A percentile compares a stretch with the other conserved stretches of the same genome.
Evolutionary conservation across 2,797 vertebrate species (phyloP).

Genomic region (Arrhamphus sclerolepis): DNA sequence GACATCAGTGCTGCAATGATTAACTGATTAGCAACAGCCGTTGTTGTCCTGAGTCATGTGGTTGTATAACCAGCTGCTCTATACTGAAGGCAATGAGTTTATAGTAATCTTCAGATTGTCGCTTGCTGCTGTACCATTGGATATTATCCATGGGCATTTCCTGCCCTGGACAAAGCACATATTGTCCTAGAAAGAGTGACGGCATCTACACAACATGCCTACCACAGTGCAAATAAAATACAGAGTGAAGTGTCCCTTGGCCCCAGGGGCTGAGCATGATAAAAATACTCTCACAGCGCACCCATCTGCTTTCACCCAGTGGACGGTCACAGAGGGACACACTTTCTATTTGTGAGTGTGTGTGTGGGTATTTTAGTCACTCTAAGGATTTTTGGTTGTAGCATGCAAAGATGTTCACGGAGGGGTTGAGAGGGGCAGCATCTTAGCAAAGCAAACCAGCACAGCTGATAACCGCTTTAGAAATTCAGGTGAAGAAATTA

Average conservation of each 20-base stretch:
- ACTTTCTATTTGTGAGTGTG: constrained; percentile 25
- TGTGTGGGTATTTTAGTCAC: constrained; percentile 15
- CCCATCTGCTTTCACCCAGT: constrained; percentile 52
- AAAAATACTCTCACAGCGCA: constrained; percentile 63
- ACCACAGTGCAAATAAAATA: constrained; percentile 46
- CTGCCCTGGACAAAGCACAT: constrained; percentile 66
- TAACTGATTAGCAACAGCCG: constrained; percentile 62
- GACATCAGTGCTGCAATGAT: constrained; percentile 48
- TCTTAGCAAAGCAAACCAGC: constrained; percentile 14
- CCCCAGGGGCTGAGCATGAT: constrained; percentile 44
- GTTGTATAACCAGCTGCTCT: constrained; percentile 50
- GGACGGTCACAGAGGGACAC: constrained; percentile 35
- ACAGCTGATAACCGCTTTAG: constrained; percentile 21
- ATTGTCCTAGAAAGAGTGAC: constrained; percentile 67
- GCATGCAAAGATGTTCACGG: background rate
- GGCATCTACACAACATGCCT: constrained; percentile 54
- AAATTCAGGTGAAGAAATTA: no score
- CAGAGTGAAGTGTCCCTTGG: constrained; percentile 49
- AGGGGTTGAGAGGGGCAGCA: constrained; percentile 1
- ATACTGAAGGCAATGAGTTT: constrained; percentile 46
- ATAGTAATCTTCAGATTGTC: constrained; percentile 63
- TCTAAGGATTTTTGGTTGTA: constrained; percentile 1
- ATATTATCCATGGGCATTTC: constrained; percentile 62
- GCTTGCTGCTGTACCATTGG: constrained; percentile 45
- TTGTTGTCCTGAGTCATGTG: constrained; percentile 52